These are phyloP conservation scores for Brachypteracias leptosomus DNA, from an alignment of 2,113 vertebrate genomes.

Conservation along the genomic window DNA sequence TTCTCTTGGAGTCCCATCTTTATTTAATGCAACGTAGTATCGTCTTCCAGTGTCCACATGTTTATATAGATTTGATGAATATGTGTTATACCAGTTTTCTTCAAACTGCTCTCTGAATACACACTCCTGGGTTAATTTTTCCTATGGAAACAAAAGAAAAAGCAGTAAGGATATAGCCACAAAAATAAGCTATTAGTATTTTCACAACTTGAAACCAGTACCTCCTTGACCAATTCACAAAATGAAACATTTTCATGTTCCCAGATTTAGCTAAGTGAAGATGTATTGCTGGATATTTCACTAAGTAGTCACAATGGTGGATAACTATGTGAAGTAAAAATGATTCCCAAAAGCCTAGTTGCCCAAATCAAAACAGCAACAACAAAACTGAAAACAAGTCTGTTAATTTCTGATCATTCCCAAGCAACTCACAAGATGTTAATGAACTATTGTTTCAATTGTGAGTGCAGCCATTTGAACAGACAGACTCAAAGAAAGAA, in stretches of 20 bases:
- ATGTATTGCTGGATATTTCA: neutral
- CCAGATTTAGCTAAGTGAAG: neutral
- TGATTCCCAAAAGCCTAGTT: neutral
- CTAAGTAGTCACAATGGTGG: neutral
- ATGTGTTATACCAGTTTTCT: slow-evolving; percentile 99
- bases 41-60: slow-evolving; percentile 91
- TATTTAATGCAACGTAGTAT: slow-evolving; percentile 96
- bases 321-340: neutral
- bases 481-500: neutral
- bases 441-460: neutral
- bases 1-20: slow-evolving; percentile 92
- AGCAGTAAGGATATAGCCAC: slow-evolving; percentile 1
- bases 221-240: neutral
- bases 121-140: slow-evolving; percentile 93
- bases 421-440: neutral
- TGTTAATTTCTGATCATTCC: neutral
- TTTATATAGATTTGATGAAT: slow-evolving; percentile 97
- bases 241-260: neutral
- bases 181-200: neutral
- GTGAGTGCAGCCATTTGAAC: neutral
- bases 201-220: neutral
- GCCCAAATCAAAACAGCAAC: neutral
- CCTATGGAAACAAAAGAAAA: slow-evolving; percentile 76
- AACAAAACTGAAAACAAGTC: neutral
- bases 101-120: slow-evolving; percentile 98